These are phyloP conservation scores for Lithophane ornitopus DNA, from an alignment of 2,888 invertebrate genomes.

Conservation along the genomic window DNA sequence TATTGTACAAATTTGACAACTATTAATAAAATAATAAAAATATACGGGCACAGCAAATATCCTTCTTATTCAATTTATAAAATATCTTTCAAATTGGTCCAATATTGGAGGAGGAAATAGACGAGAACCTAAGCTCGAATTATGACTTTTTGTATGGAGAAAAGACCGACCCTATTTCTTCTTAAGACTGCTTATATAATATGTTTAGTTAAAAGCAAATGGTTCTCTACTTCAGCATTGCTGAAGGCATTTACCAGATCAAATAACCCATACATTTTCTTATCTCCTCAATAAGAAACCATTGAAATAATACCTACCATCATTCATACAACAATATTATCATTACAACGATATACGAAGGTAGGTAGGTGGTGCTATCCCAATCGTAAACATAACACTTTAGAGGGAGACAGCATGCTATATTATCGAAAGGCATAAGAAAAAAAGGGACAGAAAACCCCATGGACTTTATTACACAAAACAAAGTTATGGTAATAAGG, in stretches of 20 bases:
- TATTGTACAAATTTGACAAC: too few species aligned
- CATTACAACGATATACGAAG: conserved; percentile 49
- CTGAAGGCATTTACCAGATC: not conserved
- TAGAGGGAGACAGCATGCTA: conserved; percentile 44
- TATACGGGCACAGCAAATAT: too few species aligned
- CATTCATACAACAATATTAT: conserved; percentile 58
- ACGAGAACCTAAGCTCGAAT: too few species aligned
- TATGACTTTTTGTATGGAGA: too few species aligned
- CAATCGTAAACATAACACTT: conserved; percentile 64
- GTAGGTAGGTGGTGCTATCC: conserved; percentile 54
- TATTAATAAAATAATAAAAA: too few species aligned
- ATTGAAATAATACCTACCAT: conserved; percentile 47
- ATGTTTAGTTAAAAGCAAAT: too few species aligned
- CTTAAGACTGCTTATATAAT: too few species aligned
- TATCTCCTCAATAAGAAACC: conserved; percentile 33
- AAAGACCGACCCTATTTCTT: too few species aligned
- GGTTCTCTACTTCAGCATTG: not conserved
- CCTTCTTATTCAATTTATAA: too few species aligned
- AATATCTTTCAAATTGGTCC: too few species aligned
- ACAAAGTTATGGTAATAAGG: conserved; percentile 69
- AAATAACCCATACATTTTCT: conserved; percentile 22
- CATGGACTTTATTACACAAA: conserved; percentile 66
- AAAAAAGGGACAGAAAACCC: conserved; percentile 48
- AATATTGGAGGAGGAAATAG: too few species aligned
- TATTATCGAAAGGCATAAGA: conserved; percentile 26